phyloP scores from a whole-genome alignment of 2,113 vertebrate species.

The Poeciliopsis prolifica region DNA sequence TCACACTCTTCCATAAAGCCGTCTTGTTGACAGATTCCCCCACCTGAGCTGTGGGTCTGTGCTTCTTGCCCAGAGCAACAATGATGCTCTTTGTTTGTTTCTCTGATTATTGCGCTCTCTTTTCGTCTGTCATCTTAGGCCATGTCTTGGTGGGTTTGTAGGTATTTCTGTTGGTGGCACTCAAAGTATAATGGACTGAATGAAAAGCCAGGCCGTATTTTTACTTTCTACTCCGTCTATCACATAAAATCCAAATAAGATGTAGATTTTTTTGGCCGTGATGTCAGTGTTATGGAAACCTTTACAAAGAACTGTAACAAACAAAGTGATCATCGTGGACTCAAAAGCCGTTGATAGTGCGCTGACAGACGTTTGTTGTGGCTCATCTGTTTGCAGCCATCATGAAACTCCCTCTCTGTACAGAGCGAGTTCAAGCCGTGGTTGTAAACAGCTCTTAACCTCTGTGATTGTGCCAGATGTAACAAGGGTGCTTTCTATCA shows the following conservation, averaged over 20 bases:
- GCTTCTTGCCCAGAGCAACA: not conserved
- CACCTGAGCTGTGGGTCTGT: not conserved
- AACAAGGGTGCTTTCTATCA: slow-evolving; percentile 12
- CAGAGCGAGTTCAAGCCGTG: not conserved
- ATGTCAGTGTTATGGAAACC: not conserved
- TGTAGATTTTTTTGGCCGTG: not conserved
- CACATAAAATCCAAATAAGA: not conserved
- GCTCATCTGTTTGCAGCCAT: too few species aligned
- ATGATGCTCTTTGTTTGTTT: not conserved
- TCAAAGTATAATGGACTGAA: not conserved
- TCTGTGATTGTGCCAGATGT: not conserved
- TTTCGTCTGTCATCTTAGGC: not conserved
- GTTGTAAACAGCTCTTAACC: not conserved
- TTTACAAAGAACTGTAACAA: not conserved
- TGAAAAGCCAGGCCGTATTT: too few species aligned
- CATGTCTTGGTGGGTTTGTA: not conserved
- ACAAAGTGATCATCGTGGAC: not conserved
- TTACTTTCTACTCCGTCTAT: not conserved
- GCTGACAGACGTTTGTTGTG: not conserved
- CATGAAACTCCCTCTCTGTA: not conserved
- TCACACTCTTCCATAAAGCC: not conserved
- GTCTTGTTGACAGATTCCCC: not conserved
- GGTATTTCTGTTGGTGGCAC: not conserved
- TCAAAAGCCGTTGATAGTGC: not conserved
- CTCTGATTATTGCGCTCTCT: not conserved